A percentile compares a stretch with the other conserved stretches of the same genome.
Conservation (phyloP, 2,888 invertebrate species). For the Drosophila helvetica region DNA sequence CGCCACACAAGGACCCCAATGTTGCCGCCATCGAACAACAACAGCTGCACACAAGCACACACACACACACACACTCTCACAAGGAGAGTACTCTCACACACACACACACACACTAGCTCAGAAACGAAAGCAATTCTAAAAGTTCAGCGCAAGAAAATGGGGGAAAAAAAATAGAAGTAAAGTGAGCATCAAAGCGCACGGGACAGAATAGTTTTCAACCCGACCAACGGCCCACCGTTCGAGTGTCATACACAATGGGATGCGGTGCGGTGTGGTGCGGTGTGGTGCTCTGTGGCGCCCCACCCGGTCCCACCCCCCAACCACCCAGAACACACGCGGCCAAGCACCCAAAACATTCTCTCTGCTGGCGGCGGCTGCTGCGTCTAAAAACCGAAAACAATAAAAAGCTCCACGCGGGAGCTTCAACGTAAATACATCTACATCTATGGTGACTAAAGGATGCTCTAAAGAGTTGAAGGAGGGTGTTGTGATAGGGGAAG, state of each 20-base stretch:
- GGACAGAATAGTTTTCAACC: constrained; percentile 75
- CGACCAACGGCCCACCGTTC: constrained; percentile 60
- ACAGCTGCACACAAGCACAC: constrained; percentile 41
- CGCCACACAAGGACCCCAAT: constrained; percentile 70
- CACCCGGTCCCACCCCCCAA: constrained; percentile 33
- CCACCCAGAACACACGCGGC: constrained; percentile 16
- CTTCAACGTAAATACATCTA: neutral
- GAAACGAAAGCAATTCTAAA: constrained; percentile 45
- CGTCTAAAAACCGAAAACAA: constrained; percentile 76
- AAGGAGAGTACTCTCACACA: constrained; percentile 37
- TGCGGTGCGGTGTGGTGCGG: constrained; percentile 22
- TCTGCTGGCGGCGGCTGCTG: constrained; percentile 60
- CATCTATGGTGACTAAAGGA: neutral
- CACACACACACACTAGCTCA: constrained; percentile 23
- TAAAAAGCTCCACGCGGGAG: constrained; percentile 65
- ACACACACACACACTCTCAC: constrained; percentile 47
- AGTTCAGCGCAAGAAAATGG: constrained; percentile 40
- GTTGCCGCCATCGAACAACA: constrained; percentile 69
- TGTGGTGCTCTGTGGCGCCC: constrained; percentile 22
- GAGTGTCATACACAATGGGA: constrained; percentile 57
- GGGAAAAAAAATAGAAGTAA: constrained; percentile 62
- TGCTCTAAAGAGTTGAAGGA: constrained; percentile 38
- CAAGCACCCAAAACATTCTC: constrained; percentile 35
- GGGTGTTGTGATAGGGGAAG: neutral
- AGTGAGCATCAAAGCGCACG: constrained; percentile 75